Evolutionary conservation across 2,888 invertebrate genomes (phyloP).

Genomic region (Hirudinaria manillensis): DNA sequence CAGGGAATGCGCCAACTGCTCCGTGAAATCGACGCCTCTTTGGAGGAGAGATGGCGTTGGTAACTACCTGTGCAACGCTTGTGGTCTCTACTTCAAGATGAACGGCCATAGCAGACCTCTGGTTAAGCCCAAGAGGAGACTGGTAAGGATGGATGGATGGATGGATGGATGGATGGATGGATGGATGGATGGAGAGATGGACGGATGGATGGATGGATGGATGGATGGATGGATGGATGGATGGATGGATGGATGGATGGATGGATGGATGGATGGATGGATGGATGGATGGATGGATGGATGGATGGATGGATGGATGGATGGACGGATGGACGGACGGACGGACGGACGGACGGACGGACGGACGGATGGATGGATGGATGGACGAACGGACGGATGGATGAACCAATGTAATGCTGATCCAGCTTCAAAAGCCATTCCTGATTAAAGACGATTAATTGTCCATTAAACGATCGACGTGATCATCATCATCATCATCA

Average conservation of each 20-base stretch:
- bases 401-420: neutral
- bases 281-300: neutral
- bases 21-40: slow-evolving; percentile 7
- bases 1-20: slow-evolving; percentile 20
- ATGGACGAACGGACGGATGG: too few relatives aligned
- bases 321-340: neutral
- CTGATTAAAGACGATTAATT: neutral
- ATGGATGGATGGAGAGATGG: neutral
- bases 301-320: neutral
- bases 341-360: neutral
- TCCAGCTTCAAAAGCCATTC: neutral
- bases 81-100: slow-evolving; percentile 27
- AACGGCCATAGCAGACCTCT: slow-evolving; percentile 24
- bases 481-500: neutral
- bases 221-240: neutral
- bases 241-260: neutral
- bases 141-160: slow-evolving; percentile 10
- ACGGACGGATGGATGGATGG: neutral
- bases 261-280: neutral
- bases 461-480: neutral
- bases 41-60: slow-evolving; percentile 17
- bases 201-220: neutral
- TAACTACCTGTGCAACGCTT: slow-evolving; percentile 28
- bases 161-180: too few relatives aligned
- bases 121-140: slow-evolving; percentile 18